Evolutionary conservation across 1,140 invertebrate species (phyloP), one percentile per base, ranked within the genome.

Genomic region (Aphis craccivora): DNA sequence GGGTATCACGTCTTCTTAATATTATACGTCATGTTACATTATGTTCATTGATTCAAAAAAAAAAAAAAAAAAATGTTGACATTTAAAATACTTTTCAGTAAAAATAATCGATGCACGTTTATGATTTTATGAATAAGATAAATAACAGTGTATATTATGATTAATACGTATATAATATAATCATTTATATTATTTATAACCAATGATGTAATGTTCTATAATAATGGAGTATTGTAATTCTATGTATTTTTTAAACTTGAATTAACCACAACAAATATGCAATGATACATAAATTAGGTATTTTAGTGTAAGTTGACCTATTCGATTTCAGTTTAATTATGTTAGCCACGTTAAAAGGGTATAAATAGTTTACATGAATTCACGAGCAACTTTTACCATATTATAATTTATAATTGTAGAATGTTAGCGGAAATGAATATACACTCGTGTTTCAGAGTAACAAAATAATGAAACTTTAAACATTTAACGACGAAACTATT

Each of bases 331-430:
- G 25, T 86, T 45, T 86, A 86, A 86, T 45, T 30, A 45, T 86
- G 40, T 25, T 40, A 14, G 83, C 25, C 25, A 86, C 43, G 43
- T 45, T 86, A 86, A 86, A 45, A 86, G 84, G 40, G 84, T 86
- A n/a, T 86, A 45, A 86, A 43, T 86, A 30, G 43, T 45, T 86
- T 86, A 76, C 30, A 86, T 86, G 84, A 45, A 86, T 43, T 86
- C 23, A 43, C 43, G 43, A 86, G 84, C 18, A 86, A 86, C 43
- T n/a, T 86, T 45, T 45, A n/a, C 84, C 6, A 45, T 86, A 48
- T 30, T 86, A 84, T 84, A 84, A 84, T 84, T 25, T 84, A 84
- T 84, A 84, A 84, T 43, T 37, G 84, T 43, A 25, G 25, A 86
- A 86, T 86, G 40, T 86, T 30, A 45, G 37, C 23, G 25, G 1